Base-by-base conservation (phyloP, 2,888 invertebrate species). In the Ophion costatus region DNA sequence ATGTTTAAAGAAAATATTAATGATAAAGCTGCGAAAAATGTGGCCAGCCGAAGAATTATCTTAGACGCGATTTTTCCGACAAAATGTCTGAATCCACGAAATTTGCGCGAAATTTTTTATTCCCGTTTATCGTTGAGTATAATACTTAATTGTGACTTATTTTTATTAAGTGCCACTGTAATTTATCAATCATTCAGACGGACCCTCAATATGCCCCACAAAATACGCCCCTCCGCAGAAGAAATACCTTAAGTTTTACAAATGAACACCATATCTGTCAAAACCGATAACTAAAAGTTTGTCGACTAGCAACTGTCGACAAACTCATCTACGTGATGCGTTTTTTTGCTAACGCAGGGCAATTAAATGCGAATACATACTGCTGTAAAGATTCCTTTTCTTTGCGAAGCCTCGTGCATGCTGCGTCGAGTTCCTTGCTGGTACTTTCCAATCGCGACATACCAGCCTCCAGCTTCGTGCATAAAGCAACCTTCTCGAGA, bases 341-440 rank as follows among this genome's bases (percentile, higher is more conserved):
- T 17, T 51, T 14, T 51, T 29, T 51, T 14, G 51, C 0, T 0
- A 14, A 17, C 17, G 0, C 51, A 17, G 51, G 2, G 17, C 17
- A 51, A 5, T 17, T 51, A 51, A 17, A 51, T 17, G 42, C 45
- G 29, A 14, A 51, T 80, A 87, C 86, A 38, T 87, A 91, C 90
- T 90, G 88, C 64, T 87, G 85, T 38, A 92, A 88, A 33, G 80
- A 87, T 66, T 90, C 86, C 56, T 88, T 88, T 57, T 92, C 89
- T 33, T 88, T 87, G 1, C 87, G 86, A 14, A 89, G 80, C 1
- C 81, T 75, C 67, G 88, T 87, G n/a, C 86, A 87, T 29, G 84
- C 83, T 0, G 80, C 73, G 42, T 89, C 89, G 73, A 91, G 87
- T 85, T 89, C 83, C 70, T 82, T 89, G 73, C 87, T 88, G 17